Evolutionary conservation across 2,797 vertebrate genomes (phyloP), one percentile per base, ranked within the genome.

Genomic region (Tympanoctomys barrerae): DNA sequence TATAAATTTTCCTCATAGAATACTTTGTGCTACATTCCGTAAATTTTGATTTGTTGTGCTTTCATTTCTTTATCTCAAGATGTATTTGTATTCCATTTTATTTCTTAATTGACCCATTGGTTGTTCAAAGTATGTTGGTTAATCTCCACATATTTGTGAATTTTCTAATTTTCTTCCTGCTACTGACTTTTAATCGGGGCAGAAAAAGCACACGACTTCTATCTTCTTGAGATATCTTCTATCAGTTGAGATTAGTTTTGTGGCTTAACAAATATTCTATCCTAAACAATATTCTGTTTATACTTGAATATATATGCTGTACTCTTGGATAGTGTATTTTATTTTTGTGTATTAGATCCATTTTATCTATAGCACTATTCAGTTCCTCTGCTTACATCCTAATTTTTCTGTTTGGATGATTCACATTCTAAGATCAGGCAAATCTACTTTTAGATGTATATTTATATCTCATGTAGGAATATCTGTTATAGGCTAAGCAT

Each of bases 401-500:
- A 8, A 52, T 64, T 62, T 11, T 77, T 83, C 19, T 62, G 14
- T 62, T 62, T 64, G 39, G 5, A 78, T 77, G 31, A 49, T 78
- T 28, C 18, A 28, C 64, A n/a, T 33, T 52, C 12, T 77, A 89
- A 78, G 31, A 59, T 59, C 7, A 36, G 33, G 22, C 33, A 91
- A 84, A 22, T 90, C 46, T 77, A 28, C 61, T 71, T 93, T 84
- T 91, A 8, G 22, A 88, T 12, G 21, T 83, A 46, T 83, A 18
- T 89, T 87, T 94, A 59, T 77, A 70, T 87, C 94, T 84, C 62
- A 22, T 12, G n/a, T 80, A 26, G 24, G 13, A 49, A 94, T 42
- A 61, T 42, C 8, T 42, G 7, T 61, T 79, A 22, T 13, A 81
- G 10, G 16, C 80, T 89, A 94, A 87, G 12, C 46, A 10, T 42